phyloP scores from a whole-genome alignment of 2,888 invertebrate species.

The Tetranychus truncatus region DNA sequence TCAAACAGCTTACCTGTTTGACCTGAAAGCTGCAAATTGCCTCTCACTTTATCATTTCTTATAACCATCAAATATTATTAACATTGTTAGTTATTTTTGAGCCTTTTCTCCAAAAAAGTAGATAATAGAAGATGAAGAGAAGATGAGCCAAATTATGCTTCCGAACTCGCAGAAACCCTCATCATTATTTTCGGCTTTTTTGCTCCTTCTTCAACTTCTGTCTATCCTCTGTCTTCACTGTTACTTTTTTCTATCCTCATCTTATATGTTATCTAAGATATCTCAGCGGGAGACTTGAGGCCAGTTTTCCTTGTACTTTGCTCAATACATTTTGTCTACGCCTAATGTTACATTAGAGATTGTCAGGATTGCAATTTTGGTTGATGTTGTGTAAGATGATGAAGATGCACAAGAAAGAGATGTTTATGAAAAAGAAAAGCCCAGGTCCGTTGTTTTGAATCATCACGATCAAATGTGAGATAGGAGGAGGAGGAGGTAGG shows the following conservation, averaged over 20 bases:
- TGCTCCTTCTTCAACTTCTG: not conserved
- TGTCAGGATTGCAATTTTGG: not conserved
- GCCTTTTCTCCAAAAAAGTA: not conserved
- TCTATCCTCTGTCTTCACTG: not conserved
- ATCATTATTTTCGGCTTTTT: not conserved
- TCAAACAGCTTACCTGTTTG: not conserved
- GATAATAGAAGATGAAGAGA: not conserved
- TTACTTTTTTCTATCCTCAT: not conserved
- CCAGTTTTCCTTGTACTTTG: not conserved
- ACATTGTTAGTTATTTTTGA: not conserved
- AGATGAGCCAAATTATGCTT: not conserved
- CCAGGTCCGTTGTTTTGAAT: not conserved
- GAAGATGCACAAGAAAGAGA: not conserved
- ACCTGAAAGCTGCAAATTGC: not conserved
- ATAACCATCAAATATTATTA: not conserved
- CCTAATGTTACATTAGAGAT: not conserved
- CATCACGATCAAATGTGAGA: slow-evolving; percentile 1
- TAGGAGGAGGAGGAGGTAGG: not conserved
- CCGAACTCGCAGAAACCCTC: not conserved
- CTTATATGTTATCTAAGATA: not conserved
- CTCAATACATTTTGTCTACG: not conserved
- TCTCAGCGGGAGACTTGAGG: not conserved
- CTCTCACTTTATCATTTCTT: not conserved
- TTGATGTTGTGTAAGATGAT: not conserved
- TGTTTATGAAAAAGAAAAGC: not conserved